Conservation (phyloP, 2,888 invertebrate species). For the Hermaeophaga mercurialis region DNA sequence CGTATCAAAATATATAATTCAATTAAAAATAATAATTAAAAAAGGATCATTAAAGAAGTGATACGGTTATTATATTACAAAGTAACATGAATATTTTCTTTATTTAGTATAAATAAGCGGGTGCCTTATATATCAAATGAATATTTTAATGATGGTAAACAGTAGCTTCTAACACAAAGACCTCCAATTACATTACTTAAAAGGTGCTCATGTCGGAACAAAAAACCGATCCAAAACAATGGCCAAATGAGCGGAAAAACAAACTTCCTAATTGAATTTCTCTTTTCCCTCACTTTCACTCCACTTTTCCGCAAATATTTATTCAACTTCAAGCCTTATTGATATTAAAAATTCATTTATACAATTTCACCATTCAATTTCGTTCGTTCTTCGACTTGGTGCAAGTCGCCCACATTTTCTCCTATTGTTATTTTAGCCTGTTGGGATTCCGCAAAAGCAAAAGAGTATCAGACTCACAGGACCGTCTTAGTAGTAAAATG, state of each 20-base stretch:
- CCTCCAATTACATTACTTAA: too few relatives aligned
- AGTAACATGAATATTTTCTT: too few relatives aligned
- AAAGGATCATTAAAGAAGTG: too few relatives aligned
- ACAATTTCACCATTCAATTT: constrained; percentile 34
- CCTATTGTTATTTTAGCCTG: constrained; percentile 34
- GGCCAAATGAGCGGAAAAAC: constrained; percentile 24
- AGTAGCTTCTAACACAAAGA: too few relatives aligned
- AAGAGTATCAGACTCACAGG: not conserved
- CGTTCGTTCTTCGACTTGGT: constrained; percentile 26
- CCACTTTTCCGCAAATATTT: constrained; percentile 34
- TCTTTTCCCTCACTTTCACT: constrained; percentile 28
- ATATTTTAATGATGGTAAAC: too few relatives aligned
- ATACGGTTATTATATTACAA: too few relatives aligned
- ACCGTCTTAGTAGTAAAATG: too few relatives aligned
- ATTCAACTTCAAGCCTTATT: constrained; percentile 35
- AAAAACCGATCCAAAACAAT: constrained; percentile 16
- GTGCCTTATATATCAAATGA: too few relatives aligned
- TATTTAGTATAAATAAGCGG: too few relatives aligned
- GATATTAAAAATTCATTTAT: constrained; percentile 38
- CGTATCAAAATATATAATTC: too few relatives aligned
- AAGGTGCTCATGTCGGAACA: constrained; percentile 13
- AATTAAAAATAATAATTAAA: too few relatives aligned
- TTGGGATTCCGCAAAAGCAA: constrained; percentile 26
- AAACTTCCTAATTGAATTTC: constrained; percentile 32
- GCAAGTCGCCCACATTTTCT: constrained; percentile 33